A percentile compares a stretch with the other conserved stretches of the same genome.
phyloP scores from a whole-genome alignment of 2,113 vertebrate genomes.

The Eidolon helvum region DNA sequence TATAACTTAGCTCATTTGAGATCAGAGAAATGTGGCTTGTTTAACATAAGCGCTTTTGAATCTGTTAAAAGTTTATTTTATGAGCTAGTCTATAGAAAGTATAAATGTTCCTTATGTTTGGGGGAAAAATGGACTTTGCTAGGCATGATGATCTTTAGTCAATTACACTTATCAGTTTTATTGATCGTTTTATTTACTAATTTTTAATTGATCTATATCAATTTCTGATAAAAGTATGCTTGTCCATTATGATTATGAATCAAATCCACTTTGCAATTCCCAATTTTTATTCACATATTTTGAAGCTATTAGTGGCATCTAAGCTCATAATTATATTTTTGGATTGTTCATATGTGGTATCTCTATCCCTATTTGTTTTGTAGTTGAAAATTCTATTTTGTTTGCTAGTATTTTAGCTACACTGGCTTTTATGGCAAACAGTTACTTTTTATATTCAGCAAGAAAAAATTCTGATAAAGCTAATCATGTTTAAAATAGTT shows the following conservation, averaged over 20 bases:
- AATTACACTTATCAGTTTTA: not conserved
- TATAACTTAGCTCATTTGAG: not conserved
- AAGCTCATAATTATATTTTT: not conserved
- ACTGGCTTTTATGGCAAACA: not conserved
- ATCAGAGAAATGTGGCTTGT: not conserved
- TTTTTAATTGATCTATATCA: not conserved
- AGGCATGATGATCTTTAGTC: not conserved
- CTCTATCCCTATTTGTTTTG: not conserved
- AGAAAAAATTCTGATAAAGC: not conserved
- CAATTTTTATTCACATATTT: not conserved
- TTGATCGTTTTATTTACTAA: not conserved
- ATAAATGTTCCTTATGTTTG: not conserved
- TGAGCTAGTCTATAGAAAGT: not conserved
- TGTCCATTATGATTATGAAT: not conserved
- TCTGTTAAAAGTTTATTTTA: not conserved
- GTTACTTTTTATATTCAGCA: not conserved
- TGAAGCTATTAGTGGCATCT: not conserved
- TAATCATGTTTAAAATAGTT: not conserved
- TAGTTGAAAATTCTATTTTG: slow-evolving; percentile 17
- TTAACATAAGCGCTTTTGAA: not conserved
- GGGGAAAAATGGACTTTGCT: not conserved
- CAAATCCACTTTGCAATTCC: not conserved
- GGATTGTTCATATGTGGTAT: not conserved
- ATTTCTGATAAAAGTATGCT: not conserved
- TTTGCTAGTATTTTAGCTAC: not conserved